A percentile compares a stretch with the other conserved stretches of the same genome.
These are phyloP conservation scores for Unio delphinus DNA, from an alignment of 2,888 invertebrate genomes.

Conservation along the genomic window DNA sequence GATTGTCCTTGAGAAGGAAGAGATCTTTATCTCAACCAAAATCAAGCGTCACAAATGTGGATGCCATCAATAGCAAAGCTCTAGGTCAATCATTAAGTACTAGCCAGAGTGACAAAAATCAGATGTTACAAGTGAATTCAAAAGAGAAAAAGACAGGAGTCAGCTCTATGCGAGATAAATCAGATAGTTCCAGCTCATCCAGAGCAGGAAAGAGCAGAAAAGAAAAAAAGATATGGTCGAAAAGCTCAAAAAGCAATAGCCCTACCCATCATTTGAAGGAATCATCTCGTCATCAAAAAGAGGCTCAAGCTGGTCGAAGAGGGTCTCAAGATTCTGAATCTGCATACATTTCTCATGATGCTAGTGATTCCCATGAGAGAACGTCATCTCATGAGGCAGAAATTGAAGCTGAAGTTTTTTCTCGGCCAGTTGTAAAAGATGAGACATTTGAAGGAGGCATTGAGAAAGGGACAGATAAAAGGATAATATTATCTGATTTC, in stretches of 20 bases:
- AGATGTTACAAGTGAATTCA: conserved; percentile 12
- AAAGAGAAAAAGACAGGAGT: too few species aligned
- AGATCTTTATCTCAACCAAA: conserved; percentile 30
- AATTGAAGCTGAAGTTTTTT: too few species aligned
- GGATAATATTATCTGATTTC: too few species aligned
- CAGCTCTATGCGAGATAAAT: background rate
- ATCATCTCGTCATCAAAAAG: conserved; percentile 1
- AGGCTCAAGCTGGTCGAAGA: background rate
- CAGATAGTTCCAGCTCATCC: conserved; percentile 4
- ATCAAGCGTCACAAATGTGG: conserved; percentile 7
- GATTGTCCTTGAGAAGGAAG: conserved; percentile 24
- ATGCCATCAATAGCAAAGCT: conserved; percentile 1
- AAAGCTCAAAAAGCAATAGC: background rate
- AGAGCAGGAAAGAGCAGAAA: conserved; percentile 1
- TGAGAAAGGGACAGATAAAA: too few species aligned
- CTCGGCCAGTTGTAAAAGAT: too few species aligned
- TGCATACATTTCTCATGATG: conserved; percentile 35
- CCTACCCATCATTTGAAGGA: background rate
- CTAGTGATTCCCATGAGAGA: conserved; percentile 28
- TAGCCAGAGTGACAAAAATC: conserved; percentile 20
- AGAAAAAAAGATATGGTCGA: background rate
- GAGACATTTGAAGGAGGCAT: too few species aligned
- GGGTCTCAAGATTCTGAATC: conserved; percentile 34
- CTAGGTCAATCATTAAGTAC: background rate
- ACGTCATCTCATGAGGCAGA: conserved; percentile 25